Percentiles rank a stretch among this genome's conserved stretches.
Evolutionary conservation across 2,888 invertebrate species (phyloP).

Genomic region (Andrena camellia): DNA sequence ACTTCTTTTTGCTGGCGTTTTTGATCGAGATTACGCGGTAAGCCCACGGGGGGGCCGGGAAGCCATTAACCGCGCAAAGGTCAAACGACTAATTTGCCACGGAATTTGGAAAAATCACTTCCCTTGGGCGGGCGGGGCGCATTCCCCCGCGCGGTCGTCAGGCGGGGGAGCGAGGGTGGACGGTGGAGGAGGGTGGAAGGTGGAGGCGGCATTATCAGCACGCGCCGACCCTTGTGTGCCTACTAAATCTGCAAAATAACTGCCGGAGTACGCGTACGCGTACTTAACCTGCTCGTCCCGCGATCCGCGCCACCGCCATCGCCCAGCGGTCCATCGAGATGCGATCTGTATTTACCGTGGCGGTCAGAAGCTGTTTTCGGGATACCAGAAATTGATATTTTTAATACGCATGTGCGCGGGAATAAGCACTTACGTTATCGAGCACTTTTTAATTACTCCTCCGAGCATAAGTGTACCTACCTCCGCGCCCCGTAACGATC

Average conservation of each 20-base stretch:
- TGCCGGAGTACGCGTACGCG: slow-evolving; percentile 58
- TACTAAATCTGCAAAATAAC: slow-evolving; percentile 83
- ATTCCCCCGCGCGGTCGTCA: slow-evolving; percentile 34
- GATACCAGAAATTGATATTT: background rate
- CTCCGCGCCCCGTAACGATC: background rate
- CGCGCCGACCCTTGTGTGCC: slow-evolving; percentile 82
- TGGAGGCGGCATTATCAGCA: slow-evolving; percentile 83
- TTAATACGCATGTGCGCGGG: background rate
- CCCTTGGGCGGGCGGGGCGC: slow-evolving; percentile 22
- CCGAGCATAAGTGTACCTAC: no score
- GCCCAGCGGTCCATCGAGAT: background rate
- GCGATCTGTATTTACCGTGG: background rate
- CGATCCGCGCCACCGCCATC: slow-evolving; percentile 9
- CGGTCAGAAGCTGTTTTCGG: background rate
- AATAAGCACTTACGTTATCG: background rate
- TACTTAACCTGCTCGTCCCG: slow-evolving; percentile 40
- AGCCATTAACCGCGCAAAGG: slow-evolving; percentile 26
- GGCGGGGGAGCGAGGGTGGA: slow-evolving; percentile 14
- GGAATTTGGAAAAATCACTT: slow-evolving; percentile 69
- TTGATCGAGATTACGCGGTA: slow-evolving; percentile 17
- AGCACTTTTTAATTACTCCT: background rate
- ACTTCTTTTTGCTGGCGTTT: background rate
- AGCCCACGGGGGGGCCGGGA: background rate
- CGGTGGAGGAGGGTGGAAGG: slow-evolving; percentile 29
- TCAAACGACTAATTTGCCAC: slow-evolving; percentile 69